These are phyloP conservation scores for Noctua pronuba DNA, from an alignment of 2,888 invertebrate species.

Conservation along the genomic window DNA sequence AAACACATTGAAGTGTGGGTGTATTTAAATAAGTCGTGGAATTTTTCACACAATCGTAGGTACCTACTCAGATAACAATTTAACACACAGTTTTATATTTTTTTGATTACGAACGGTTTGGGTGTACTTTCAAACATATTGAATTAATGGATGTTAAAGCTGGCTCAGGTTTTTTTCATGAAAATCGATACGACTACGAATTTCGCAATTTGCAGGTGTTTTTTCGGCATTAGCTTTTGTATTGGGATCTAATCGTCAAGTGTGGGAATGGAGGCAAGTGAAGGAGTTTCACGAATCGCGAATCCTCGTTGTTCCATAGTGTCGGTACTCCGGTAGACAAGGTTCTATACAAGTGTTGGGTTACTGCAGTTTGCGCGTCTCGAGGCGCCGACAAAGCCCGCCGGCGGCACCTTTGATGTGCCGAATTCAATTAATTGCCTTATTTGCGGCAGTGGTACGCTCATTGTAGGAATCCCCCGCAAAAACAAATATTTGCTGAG, in stretches of 20 bases:
- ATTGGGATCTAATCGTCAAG: slow-evolving; percentile 57
- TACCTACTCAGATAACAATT: slow-evolving; percentile 64
- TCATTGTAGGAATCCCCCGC: slow-evolving; percentile 84
- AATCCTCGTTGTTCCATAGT: slow-evolving; percentile 47
- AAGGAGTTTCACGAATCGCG: slow-evolving; percentile 76
- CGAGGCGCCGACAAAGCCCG: slow-evolving; percentile 86
- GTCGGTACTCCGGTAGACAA: slow-evolving; percentile 61
- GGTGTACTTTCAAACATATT: slow-evolving; percentile 1
- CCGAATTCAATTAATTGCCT: slow-evolving; percentile 90
- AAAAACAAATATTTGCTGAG: slow-evolving; percentile 89
- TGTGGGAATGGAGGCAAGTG: slow-evolving; percentile 75
- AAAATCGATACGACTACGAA: slow-evolving; percentile 72
- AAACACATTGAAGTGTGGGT: slow-evolving; percentile 58
- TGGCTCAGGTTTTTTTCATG: slow-evolving; percentile 59
- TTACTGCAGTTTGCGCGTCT: slow-evolving; percentile 77
- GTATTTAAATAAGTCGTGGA: slow-evolving; percentile 68
- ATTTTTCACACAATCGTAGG: slow-evolving; percentile 65
- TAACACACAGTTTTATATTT: slow-evolving; percentile 36
- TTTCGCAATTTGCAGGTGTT: slow-evolving; percentile 75
- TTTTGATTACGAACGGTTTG: slow-evolving; percentile 28
- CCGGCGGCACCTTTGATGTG: slow-evolving; percentile 86
- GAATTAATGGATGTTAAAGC: slow-evolving; percentile 1
- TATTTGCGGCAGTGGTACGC: slow-evolving; percentile 85
- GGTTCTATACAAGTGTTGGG: slow-evolving; percentile 83
- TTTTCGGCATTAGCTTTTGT: slow-evolving; percentile 64